phyloP scores from a whole-genome alignment of 2,888 invertebrate species.

The Nymphalis polychloros region DNA sequence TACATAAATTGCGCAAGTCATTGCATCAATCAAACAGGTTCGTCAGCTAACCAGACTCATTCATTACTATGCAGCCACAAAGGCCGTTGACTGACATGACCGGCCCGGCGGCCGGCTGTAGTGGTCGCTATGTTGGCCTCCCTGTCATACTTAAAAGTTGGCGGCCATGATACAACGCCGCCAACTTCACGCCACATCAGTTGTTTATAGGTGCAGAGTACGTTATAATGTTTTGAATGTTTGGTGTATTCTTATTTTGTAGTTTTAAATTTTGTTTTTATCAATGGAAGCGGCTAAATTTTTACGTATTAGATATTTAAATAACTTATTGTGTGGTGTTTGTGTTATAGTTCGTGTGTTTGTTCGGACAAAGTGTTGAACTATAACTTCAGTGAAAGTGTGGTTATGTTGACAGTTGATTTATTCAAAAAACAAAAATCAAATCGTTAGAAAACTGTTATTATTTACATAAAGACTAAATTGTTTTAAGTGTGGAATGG shows the following conservation, averaged over 20 bases:
- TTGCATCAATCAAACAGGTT: constrained; percentile 48
- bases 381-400: constrained; percentile 57
- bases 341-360: constrained; percentile 32
- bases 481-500: neutral
- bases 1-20: constrained; percentile 41
- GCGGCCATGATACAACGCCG: constrained; percentile 41
- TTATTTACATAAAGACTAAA: neutral
- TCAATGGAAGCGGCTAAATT: constrained; percentile 57
- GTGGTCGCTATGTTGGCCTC: constrained; percentile 52
- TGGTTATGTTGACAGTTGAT: constrained; percentile 69
- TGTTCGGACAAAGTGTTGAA: constrained; percentile 28
- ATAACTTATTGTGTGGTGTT: constrained; percentile 39
- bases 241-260: constrained; percentile 48
- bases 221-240: constrained; percentile 69
- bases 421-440: constrained; percentile 32
- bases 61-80: constrained; percentile 52
- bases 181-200: constrained; percentile 64
- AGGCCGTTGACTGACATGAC: constrained; percentile 63
- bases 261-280: constrained; percentile 45
- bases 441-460: constrained; percentile 27
- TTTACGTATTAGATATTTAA: constrained; percentile 31
- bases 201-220: constrained; percentile 55
- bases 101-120: constrained; percentile 34
- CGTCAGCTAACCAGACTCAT: constrained; percentile 53
- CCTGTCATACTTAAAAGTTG: constrained; percentile 44